A percentile compares a stretch with the other conserved stretches of the same genome.
Evolutionary conservation across 2,797 vertebrate genomes (phyloP).

Genomic region (Hyperoplus lanceolatus): DNA sequence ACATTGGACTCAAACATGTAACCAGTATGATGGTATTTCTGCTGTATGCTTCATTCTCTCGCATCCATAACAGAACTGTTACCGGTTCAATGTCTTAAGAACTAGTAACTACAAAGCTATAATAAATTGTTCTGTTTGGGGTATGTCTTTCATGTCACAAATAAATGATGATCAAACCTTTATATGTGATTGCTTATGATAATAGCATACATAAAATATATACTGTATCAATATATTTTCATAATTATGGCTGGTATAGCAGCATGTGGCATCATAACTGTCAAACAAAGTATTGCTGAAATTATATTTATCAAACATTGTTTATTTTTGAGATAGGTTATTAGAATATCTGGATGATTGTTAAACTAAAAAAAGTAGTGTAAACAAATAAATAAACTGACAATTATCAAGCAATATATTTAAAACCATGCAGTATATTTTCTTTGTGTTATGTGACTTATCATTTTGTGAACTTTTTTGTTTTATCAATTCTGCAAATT

Average conservation of each 20-base stretch:
- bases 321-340: conserved; percentile 65
- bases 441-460: conserved; percentile 69
- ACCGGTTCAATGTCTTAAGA: conserved; percentile 28
- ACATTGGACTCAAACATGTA: conserved; percentile 48
- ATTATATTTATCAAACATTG: conserved; percentile 77
- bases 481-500: conserved; percentile 63
- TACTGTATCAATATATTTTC: conserved; percentile 17
- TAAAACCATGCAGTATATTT: conserved; percentile 79
- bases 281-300: conserved; percentile 68
- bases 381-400: conserved; percentile 75
- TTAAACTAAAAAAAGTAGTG: conserved; percentile 64
- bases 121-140: conserved; percentile 36
- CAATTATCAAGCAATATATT: conserved; percentile 82
- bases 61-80: conserved; percentile 38
- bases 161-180: conserved; percentile 56
- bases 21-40: too few relatives aligned
- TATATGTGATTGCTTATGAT: conserved; percentile 60
- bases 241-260: conserved; percentile 57
- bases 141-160: conserved; percentile 39
- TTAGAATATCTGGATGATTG: conserved; percentile 68
- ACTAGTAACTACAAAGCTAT: conserved; percentile 40
- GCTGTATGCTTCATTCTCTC: conserved; percentile 27
- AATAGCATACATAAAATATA: conserved; percentile 37
- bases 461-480: conserved; percentile 62
- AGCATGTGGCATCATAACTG: conserved; percentile 59